Evolutionary conservation across 2,113 vertebrate species (phyloP).

Genomic region (Parus major): DNA sequence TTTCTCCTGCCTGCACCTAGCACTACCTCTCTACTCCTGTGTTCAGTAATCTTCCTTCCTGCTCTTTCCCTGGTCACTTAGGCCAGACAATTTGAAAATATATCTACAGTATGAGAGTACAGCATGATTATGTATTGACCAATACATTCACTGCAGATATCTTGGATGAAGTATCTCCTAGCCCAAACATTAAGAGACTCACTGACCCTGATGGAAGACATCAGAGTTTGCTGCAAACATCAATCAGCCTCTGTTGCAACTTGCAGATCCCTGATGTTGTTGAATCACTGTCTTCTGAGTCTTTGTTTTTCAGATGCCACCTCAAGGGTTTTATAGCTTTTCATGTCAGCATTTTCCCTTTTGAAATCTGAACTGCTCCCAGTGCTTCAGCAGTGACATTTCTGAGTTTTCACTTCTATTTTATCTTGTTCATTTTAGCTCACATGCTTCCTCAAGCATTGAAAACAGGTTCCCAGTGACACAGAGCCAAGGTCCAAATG

Average conservation of each 20-base stretch:
- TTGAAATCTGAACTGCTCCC: background rate
- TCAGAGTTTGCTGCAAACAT: background rate
- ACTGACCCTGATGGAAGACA: background rate
- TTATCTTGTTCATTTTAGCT: background rate
- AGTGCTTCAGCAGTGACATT: background rate
- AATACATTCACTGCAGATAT: background rate
- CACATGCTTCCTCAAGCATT: background rate
- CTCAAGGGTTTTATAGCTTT: background rate
- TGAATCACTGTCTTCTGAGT: background rate
- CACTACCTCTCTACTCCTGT: background rate
- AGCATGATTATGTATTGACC: background rate
- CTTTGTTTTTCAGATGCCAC: background rate
- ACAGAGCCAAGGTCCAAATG: background rate
- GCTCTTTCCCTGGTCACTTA: background rate
- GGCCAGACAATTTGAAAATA: background rate
- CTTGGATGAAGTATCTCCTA: background rate
- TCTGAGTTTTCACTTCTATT: background rate
- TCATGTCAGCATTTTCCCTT: background rate
- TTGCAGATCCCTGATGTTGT: background rate
- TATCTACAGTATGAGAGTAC: rapidly evolving
- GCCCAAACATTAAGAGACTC: background rate
- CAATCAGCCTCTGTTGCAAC: background rate
- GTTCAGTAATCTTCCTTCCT: background rate
- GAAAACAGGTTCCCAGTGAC: background rate
- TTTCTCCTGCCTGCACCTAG: background rate